Percentiles rank a stretch among this genome's conserved stretches.
Evolutionary conservation across 2,113 vertebrate species (phyloP).

Genomic region (Aramus guarauna): DNA sequence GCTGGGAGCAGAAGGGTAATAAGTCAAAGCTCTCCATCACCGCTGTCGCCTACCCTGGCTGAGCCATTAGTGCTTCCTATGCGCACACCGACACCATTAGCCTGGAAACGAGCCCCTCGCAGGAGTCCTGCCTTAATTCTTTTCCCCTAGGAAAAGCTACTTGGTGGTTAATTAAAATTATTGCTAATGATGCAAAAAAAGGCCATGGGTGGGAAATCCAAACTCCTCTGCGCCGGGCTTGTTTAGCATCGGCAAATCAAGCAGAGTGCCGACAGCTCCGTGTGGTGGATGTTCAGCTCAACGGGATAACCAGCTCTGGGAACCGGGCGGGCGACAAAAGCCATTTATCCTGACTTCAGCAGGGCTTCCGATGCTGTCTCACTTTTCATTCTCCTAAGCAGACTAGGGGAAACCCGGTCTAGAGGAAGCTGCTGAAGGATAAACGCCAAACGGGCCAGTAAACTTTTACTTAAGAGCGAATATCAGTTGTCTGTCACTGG

Average conservation of each 20-base stretch:
- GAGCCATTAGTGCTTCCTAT: not conserved
- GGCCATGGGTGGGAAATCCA: slow-evolving; percentile 38
- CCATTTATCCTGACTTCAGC: not conserved
- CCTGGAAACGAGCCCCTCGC: not conserved
- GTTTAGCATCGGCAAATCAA: not conserved
- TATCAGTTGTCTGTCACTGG: not conserved
- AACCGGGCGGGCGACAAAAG: not conserved
- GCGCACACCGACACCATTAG: not conserved
- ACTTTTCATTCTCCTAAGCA: not conserved
- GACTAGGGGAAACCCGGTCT: not conserved
- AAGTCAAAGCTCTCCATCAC: not conserved
- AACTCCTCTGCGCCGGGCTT: not conserved
- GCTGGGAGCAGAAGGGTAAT: not conserved
- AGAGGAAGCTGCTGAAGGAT: not conserved
- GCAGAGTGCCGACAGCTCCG: not conserved
- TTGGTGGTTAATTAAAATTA: slow-evolving; percentile 44
- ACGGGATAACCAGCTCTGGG: not conserved
- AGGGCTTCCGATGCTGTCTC: not conserved
- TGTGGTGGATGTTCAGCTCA: not conserved
- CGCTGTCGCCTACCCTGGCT: fast-evolving
- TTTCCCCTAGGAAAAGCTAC: not conserved
- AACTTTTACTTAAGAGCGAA: not conserved
- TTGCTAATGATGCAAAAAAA: slow-evolving; percentile 41
- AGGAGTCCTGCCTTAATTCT: not conserved
- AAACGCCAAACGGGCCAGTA: not conserved